phyloP scores from a whole-genome alignment of 1,140 invertebrate genomes.

The Rhagoletis pomonella region DNA sequence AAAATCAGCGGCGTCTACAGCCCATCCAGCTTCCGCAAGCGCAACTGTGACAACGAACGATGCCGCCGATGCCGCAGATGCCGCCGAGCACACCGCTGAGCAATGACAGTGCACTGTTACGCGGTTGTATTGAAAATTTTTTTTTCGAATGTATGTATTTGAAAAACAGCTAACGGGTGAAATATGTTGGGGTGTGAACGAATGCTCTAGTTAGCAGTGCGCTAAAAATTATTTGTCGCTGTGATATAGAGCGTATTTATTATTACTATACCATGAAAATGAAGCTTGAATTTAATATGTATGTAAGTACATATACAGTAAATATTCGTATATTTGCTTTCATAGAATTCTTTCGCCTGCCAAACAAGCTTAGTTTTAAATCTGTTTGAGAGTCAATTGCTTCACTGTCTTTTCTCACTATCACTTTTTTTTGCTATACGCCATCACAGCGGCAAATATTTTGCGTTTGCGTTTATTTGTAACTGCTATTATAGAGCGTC shows the following conservation, averaged over 20 bases:
- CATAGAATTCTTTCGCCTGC: too few species aligned
- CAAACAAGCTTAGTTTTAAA: too few species aligned
- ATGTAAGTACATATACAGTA: too few species aligned
- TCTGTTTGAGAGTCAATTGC: too few species aligned
- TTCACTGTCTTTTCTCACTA: too few species aligned
- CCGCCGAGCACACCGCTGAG: background rate
- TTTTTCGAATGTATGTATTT: background rate
- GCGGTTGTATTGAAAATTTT: background rate
- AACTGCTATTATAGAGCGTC: background rate
- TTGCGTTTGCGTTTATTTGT: background rate
- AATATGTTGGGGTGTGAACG: background rate
- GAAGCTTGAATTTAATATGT: too few species aligned
- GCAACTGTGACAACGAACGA: background rate
- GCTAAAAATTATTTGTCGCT: background rate
- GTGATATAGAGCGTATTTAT: background rate
- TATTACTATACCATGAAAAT: too few species aligned
- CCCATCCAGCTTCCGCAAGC: background rate
- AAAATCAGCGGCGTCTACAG: background rate
- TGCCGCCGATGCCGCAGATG: too few species aligned
- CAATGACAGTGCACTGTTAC: background rate
- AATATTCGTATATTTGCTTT: too few species aligned
- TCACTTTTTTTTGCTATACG: background rate
- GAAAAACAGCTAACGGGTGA: background rate
- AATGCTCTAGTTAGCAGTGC: background rate
- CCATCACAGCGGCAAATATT: background rate